A percentile compares a stretch with the other conserved stretches of the same genome.
Evolutionary conservation across 2,888 invertebrate species (phyloP).

Genomic region (Drosophila nigritarsus): DNA sequence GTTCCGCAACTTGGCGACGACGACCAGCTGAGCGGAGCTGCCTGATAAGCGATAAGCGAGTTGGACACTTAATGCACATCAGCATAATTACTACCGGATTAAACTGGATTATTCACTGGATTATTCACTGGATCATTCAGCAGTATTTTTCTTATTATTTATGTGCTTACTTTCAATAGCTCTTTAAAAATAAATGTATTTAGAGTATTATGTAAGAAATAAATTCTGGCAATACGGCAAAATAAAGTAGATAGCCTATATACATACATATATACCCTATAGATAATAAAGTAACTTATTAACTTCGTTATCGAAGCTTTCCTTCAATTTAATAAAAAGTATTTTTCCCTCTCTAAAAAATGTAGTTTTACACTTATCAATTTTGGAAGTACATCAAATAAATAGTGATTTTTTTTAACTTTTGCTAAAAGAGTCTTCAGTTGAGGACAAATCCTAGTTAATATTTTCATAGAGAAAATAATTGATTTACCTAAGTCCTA

Average conservation of each 20-base stretch:
- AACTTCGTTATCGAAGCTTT: background rate
- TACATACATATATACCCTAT: too few relatives aligned
- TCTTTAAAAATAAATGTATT: background rate
- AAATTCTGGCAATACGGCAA: background rate
- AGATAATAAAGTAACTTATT: too few relatives aligned
- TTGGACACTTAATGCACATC: slow-evolving; percentile 4
- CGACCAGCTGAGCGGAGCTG: slow-evolving; percentile 29
- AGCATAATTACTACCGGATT: slow-evolving; percentile 27
- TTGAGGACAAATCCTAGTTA: too few relatives aligned
- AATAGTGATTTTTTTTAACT: background rate
- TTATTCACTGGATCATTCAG: too few relatives aligned
- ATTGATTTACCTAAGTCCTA: too few relatives aligned
- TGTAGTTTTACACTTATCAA: background rate
- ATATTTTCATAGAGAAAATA: too few relatives aligned
- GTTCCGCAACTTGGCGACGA: background rate
- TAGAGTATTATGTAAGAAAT: background rate
- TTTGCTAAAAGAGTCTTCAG: background rate
- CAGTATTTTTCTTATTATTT: background rate
- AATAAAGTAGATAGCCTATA: background rate
- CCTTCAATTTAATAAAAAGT: background rate
- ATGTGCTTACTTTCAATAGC: background rate
- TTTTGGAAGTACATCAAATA: background rate
- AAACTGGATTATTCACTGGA: background rate
- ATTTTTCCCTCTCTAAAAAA: background rate
- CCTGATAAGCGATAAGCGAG: slow-evolving; percentile 28